These are phyloP conservation scores for Dromococcyx pavoninus DNA, from an alignment of 2,797 vertebrate genomes.

Conservation along the genomic window DNA sequence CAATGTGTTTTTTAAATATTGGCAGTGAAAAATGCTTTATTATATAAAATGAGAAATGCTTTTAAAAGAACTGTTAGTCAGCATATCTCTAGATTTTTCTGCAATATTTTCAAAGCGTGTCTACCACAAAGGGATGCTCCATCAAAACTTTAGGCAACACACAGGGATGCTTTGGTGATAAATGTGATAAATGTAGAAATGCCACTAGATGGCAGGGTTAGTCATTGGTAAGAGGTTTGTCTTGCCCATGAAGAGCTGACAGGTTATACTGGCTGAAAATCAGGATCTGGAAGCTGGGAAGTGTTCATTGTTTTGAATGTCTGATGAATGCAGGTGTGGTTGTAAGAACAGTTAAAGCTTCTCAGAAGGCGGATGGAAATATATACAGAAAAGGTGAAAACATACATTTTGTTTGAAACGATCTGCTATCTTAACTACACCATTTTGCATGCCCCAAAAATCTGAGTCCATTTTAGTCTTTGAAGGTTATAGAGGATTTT, in stretches of 20 bases:
- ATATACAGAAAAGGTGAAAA: not conserved
- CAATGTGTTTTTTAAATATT: not conserved
- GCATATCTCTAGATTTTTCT: not conserved
- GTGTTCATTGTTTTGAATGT: not conserved
- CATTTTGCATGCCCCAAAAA: not conserved
- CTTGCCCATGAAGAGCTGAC: not conserved
- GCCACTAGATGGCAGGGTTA: slow-evolving; percentile 50
- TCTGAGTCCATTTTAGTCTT: not conserved
- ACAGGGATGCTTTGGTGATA: rapidly evolving
- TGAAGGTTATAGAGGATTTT: not conserved
- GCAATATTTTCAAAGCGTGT: rapidly evolving
- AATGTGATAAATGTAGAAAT: not conserved
- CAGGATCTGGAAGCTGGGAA: not conserved
- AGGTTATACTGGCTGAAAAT: rapidly evolving
- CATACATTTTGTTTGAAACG: not conserved
- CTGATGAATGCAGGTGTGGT: not conserved
- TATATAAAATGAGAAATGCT: not conserved
- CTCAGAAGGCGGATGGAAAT: not conserved
- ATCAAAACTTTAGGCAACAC: rapidly evolving
- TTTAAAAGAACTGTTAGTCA: not conserved
- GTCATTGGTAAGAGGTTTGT: not conserved
- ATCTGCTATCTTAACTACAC: rapidly evolving
- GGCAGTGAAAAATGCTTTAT: not conserved
- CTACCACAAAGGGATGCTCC: not conserved
- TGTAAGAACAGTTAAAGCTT: not conserved